phyloP scores from a whole-genome alignment of 2,888 invertebrate species.

The Diabrotica balteata region DNA sequence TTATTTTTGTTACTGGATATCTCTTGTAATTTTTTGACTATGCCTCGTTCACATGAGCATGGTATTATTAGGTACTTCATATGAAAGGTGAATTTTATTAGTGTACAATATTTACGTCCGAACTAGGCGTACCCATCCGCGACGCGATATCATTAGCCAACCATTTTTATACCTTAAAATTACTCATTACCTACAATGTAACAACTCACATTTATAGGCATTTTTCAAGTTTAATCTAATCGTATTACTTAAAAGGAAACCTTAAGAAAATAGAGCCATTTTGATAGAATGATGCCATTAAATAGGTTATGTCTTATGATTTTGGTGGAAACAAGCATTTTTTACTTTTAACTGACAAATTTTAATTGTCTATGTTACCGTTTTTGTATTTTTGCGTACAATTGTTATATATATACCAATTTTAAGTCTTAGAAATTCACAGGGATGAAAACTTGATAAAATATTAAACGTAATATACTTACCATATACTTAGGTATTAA shows the following conservation, averaged over 20 bases:
- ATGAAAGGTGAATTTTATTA: slow-evolving; percentile 43
- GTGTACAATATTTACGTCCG: slow-evolving; percentile 52
- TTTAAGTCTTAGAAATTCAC: no score
- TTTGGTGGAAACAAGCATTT: no score
- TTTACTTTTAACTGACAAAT: no score
- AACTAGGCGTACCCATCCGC: slow-evolving; percentile 58
- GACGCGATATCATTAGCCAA: slow-evolving; percentile 42
- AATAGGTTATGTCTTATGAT: no score
- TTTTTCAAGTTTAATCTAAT: not conserved
- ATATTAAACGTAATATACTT: no score
- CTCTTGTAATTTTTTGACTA: not conserved
- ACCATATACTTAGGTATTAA: no score
- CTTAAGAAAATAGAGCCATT: no score
- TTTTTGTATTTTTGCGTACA: no score
- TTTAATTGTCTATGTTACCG: no score
- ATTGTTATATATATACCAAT: no score
- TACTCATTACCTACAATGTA: slow-evolving; percentile 24
- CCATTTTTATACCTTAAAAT: slow-evolving; percentile 30
- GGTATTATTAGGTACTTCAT: slow-evolving; percentile 42
- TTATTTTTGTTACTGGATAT: not conserved
- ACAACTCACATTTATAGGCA: slow-evolving; percentile 13
- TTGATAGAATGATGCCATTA: no score
- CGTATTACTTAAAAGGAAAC: not conserved
- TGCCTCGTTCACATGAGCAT: slow-evolving; percentile 59
- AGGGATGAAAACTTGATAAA: no score